Evolutionary conservation across 2,113 vertebrate species (phyloP), one percentile per base, ranked within the genome.

Genomic region (Apodemus sylvaticus): DNA sequence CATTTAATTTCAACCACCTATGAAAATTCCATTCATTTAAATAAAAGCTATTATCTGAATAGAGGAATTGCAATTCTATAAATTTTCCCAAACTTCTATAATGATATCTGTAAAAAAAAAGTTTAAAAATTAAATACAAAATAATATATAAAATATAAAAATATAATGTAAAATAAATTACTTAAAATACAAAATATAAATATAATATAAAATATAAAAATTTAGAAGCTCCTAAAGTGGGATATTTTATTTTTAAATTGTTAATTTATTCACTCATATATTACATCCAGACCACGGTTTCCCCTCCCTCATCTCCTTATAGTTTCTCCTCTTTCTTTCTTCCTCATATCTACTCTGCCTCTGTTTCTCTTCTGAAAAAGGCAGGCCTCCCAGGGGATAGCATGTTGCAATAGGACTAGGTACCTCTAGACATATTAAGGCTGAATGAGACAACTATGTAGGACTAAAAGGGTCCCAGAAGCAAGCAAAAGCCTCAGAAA

Each of bases 21-120:
- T 22, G 36, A 2, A 9, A 60, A 58, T 78, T 12, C 5, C 2
- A 68, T 73, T 92, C 60, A 3, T 91, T 97, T 94, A 92, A 96
- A 82, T 64, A 71, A 91, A 83, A 70, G 5, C 39, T 10, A 64
- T 77, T 13, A 7, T 48, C 81, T 58, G 6, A 22, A 34, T 70
- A 64, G 39, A 85, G 55, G 74, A 82, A 90, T 86, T 87, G 48
- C 42, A 96, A 90, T 87, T 95, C 29, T 60, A 70, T 76, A 73
- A 88, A 86, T 26, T 86, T 13, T 0, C 3, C 12, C 8, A 60
- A 48, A 45, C 39, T 34, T 48, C 45, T 62, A 39, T 79, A 83
- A 2, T 78, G 4, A 0, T 89, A 87, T 36, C 34, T 87, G 71
- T 68, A 60, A 55, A 39, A 60, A 82, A 42, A 60, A 60, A 82